Evolutionary conservation across 2,888 invertebrate species (phyloP), one percentile per base, ranked within the genome.

Genomic region (Drosophila anceps): DNA sequence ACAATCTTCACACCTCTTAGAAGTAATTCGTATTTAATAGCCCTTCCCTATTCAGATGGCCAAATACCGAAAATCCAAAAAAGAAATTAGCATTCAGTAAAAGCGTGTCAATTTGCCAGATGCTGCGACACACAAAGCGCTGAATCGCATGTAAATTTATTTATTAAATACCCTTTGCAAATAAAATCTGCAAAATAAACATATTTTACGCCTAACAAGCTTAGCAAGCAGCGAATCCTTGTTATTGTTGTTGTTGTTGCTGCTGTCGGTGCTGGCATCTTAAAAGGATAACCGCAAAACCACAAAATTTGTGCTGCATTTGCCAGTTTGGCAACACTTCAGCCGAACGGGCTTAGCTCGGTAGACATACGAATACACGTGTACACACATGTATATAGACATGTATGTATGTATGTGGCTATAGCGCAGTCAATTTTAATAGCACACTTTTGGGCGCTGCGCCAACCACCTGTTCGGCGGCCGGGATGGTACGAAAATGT

Each of bases 281-380:
- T 83, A 72, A 82, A 69, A 63, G 73, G 63, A 87, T 73, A 76
- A 59, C 85, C 88, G 37, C 85, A 79, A 79, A 71, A 68, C 82
- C 88, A 61, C 88, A 79, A 76, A 87, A 84, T 88, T 84, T 84
- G 79, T 82, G 85, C 69, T 79, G 82, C 85, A 84, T 79, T 84
- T 79, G 72, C 65, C 62, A 75, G 71, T 69, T 74, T 85, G 81
- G 80, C 87, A 81, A 54, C 79, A 64, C 69, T 84, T 82, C 65
- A 72, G 60, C 44, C 57, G 41, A 29, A 60, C 53, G 61, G 58
- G 69, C 68, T 69, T 66, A 60, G 62, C 54, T 50, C 9, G n/a
- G 9, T 31, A 60, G 50, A 48, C 27, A 55, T 63, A 35, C 18
- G 0, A 10, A 29, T 10, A 31, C 33, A 55, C n/a, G 13, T 44